phyloP scores from a whole-genome alignment of 2,888 invertebrate genomes.

The Bombyx huttoni region DNA sequence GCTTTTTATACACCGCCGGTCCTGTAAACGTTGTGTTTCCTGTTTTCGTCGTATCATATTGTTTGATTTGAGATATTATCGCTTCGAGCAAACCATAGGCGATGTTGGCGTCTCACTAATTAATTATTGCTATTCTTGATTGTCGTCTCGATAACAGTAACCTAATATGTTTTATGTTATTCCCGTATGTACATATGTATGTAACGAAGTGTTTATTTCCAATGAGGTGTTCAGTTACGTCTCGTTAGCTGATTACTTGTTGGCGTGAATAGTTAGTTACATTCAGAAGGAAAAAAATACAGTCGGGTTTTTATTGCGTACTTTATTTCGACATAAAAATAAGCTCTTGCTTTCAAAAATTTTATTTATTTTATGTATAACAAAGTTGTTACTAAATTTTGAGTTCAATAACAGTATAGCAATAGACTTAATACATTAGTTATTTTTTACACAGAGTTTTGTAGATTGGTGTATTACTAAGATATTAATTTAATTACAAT shows the following conservation, averaged over 20 bases:
- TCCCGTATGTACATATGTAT: background rate
- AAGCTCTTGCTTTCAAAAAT: too few species aligned
- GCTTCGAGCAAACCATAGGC: constrained; percentile 3
- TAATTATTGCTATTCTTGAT: background rate
- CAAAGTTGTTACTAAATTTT: too few species aligned
- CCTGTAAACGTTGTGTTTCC: constrained; percentile 23
- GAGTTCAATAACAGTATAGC: too few species aligned
- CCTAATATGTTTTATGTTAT: background rate
- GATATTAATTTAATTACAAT: too few species aligned
- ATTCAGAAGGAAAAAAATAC: too few species aligned
- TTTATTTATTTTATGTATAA: too few species aligned
- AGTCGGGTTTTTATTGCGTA: too few species aligned
- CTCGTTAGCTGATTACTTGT: background rate
- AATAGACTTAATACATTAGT: too few species aligned
- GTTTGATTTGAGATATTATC: constrained; percentile 11
- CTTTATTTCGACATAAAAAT: too few species aligned
- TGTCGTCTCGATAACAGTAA: background rate
- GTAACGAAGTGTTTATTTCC: background rate
- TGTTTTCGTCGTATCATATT: constrained; percentile 23
- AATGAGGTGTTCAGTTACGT: background rate
- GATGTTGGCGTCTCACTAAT: constrained; percentile 3
- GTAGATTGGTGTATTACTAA: too few species aligned
- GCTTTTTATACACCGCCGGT: constrained; percentile 26
- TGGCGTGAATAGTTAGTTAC: background rate
- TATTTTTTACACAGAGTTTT: too few species aligned